Conservation (phyloP, 2,888 invertebrate genomes). For the Netelia virgata region DNA sequence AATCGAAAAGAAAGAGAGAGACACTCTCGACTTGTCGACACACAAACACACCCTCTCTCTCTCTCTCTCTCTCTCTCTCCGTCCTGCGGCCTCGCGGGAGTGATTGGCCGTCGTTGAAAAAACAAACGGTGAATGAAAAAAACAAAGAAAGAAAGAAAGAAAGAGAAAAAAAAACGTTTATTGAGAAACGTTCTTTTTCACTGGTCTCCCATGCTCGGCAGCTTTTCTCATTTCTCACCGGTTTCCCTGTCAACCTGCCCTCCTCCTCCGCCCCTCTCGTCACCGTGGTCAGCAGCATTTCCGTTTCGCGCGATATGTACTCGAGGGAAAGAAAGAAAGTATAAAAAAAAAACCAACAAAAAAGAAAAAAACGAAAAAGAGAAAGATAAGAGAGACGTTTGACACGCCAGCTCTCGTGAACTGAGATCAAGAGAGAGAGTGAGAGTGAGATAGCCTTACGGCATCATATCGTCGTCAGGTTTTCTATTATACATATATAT, state of each 20-base stretch:
- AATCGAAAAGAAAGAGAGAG: neutral
- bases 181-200: slow-evolving; percentile 23
- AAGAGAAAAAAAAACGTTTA: neutral
- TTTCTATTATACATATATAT: too few species aligned
- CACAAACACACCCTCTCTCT: slow-evolving; percentile 4
- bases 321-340: neutral
- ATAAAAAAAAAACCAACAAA: neutral
- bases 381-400: slow-evolving; percentile 44
- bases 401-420: slow-evolving; percentile 46
- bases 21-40: slow-evolving; percentile 60
- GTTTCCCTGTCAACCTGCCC: neutral
- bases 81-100: neutral
- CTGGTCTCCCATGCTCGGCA: neutral
- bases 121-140: neutral
- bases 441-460: neutral
- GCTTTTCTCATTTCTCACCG: slow-evolving; percentile 13
- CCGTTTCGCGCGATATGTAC: slow-evolving; percentile 9
- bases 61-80: slow-evolving; percentile 11
- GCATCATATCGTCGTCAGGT: slow-evolving; percentile 21
- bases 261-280: neutral
- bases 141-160: slow-evolving; percentile 1
- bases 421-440: slow-evolving; percentile 29
- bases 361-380: neutral
- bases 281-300: neutral
- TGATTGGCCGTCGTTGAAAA: neutral